Base-by-base conservation (phyloP, 2,888 invertebrate genomes). In the Poecilus cupreus region DNA sequence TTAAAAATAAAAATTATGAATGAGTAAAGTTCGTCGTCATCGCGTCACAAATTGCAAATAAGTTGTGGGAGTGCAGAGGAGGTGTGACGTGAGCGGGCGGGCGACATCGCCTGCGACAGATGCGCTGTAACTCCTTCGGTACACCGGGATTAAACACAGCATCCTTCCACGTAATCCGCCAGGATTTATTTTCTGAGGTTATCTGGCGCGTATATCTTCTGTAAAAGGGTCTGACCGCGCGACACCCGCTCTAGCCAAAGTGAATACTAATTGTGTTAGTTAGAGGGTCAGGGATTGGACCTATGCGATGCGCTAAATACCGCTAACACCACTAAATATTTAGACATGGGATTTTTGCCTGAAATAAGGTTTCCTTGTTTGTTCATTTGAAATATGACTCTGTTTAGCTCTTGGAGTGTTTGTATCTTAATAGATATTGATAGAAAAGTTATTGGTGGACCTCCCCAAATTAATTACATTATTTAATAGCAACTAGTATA, bases 151-250 rank as follows among this genome's bases (percentile, higher is more conserved):
- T 80, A 80, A 80, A 72, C 22, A 43, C 57, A 57, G 80, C 57
- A 80, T 80, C 80, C 72, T 80, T 72, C 54, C 80, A 72, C 80
- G 80, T 80, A 80, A 80, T 80, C 80, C 80, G 1, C n/a, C 72
- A 80, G 80, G 80, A 80, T 80, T 80, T 80, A 80, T 80, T 80
- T 80, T 80, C 72, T 54, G 80, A 80, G 80, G 80, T 80, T 80
- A 80, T 80, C 80, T 72, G 54, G n/a, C 72, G 80, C 80, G 80
- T 80, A 80, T 80, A 80, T 80, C 80, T 80, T 72, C 80, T 72
- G 80, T 80, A 80, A 80, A 80, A 80, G 80, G 80, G 80, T 80
- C 72, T 80, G 80, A 80, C 80, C 80, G 57, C 39, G 80, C 79
- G 79, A 68, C 79, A 43, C 70, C 6, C 79, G 43, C 72, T 57